Base-by-base conservation (phyloP, 1,140 invertebrate species). In the Aphelinus certus region DNA sequence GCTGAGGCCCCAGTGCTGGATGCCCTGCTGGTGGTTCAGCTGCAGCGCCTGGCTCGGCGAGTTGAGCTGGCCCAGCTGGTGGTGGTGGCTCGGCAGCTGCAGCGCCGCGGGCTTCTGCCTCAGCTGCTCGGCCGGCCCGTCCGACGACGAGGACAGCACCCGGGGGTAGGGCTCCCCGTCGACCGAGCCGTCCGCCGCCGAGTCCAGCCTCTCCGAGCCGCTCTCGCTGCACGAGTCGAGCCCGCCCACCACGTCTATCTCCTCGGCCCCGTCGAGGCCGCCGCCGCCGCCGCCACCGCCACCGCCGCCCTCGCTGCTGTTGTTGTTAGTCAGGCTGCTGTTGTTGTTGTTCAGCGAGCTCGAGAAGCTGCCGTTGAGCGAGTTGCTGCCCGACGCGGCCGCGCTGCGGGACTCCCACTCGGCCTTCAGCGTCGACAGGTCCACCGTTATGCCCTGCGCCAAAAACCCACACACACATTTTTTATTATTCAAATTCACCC, bases 221-320 rank as follows among this genome's bases (percentile, higher is more conserved):
- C 89, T 91, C 76, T 91, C 90, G 82, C 86, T 88, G 78, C 86
- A 88, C 1, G 88, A 87, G 78, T 91, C 90, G 70, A 91, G 81
- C 5, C 92, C 92, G 1, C 93, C 93, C 7, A 94, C 93, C 2
- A 94, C 93, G 82, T 94, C 93, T 77, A 94, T 94, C 79, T 94
- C 93, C 49, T 93, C 91, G 79, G 93, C 93, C 2, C 89, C 89
- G 68, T 92, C 92, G 65, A 93, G 93, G 7, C 93, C 92, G 69
- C 92, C 92, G 7, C 93, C 92, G 69, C 92, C 92, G 26, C 26
- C 26, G 26, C 26, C 26, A 26, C 26, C 26, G 77, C 90, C 91
- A 78, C 89, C 87, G 77, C 86, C 91, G 80, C 88, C 91, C 81
- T 90, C 90, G 78, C 91, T 53, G 90, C 76, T 92, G 90, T 76